Evolutionary conservation across 2,888 invertebrate genomes (phyloP), one percentile per base, ranked within the genome.

Genomic region (Callosobruchus maculatus): DNA sequence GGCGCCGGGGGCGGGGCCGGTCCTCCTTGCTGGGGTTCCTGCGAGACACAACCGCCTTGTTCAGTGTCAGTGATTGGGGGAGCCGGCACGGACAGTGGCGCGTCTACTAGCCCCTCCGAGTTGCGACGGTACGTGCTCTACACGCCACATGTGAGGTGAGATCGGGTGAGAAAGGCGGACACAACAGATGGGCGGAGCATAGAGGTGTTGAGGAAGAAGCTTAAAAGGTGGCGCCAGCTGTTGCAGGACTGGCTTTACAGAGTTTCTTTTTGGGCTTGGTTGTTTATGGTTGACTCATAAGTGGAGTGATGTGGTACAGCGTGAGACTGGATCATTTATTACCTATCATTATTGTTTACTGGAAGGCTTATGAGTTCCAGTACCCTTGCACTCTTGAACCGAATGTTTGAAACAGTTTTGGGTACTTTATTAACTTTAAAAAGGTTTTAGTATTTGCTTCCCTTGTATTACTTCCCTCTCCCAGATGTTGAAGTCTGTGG

Each of bases 1-100:
- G 81, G 90, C 89, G 77, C 68, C 70, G 68, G 72, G 93, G 93
- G 90, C 93, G 89, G 72, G 93, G 89, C 85, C 94, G 94, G 81
- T 90, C 89, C 78, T 93, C 93, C 89, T 88, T 76, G 92, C 91
- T 79, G 81, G 77, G 81, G 82, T 80, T 84, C 84, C 84, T 84
- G 84, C 81, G 83, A 49, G 0, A 49, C 49, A 49, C 13, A 49
- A 49, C 49, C 49, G 49, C 49, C 49, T 49, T 49, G 49, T 49
- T 49, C 49, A 49, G 49, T 49, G 49, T 49, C 49, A 49, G 49
- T 49, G 26, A 26, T 26, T 26, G 26, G 26, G 49, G 49, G 49
- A 1, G 87, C 87, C 79, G 86, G 86, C 82, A 86, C 86, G 80
- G 85, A 83, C 83, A 87, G 84, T 82, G 85, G 86, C 80, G 85